A percentile compares a stretch with the other conserved stretches of the same genome.
Conservation (phyloP, 2,113 vertebrate genomes). For the Macroglossus sobrinus region DNA sequence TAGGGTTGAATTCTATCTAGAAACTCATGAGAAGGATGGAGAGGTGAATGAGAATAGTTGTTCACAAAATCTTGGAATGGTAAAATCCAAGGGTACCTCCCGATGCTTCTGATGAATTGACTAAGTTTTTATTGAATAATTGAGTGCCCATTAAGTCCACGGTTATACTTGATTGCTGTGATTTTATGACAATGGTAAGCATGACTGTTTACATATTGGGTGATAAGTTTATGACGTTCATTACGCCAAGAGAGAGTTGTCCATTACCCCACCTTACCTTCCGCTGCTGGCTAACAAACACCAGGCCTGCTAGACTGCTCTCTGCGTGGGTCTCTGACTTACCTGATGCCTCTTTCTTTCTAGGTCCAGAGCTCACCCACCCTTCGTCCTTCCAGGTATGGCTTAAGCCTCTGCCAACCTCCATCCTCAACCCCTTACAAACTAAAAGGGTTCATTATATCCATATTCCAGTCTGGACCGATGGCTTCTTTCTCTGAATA, state of each 20-base stretch:
- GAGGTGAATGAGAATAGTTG: neutral
- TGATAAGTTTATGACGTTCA: neutral
- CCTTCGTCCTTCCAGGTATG: neutral
- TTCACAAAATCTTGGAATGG: neutral
- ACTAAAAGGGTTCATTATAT: neutral
- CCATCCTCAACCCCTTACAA: neutral
- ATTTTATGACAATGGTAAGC: neutral
- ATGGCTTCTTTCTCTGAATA: slow-evolving; percentile 21
- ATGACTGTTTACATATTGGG: neutral
- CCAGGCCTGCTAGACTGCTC: neutral
- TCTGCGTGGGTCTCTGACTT: neutral
- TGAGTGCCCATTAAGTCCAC: neutral
- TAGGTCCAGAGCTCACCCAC: neutral
- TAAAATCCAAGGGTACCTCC: neutral
- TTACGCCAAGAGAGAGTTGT: neutral
- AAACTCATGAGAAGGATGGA: neutral
- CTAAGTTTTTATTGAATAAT: neutral
- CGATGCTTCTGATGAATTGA: neutral
- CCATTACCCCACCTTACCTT: neutral
- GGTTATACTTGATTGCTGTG: neutral
- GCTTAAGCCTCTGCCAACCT: neutral
- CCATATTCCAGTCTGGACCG: neutral
- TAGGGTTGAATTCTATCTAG: neutral
- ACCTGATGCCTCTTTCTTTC: neutral
- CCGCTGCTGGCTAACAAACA: neutral